phyloP scores from a whole-genome alignment of 2,797 vertebrate genomes.

The Cyclura pinguis region DNA sequence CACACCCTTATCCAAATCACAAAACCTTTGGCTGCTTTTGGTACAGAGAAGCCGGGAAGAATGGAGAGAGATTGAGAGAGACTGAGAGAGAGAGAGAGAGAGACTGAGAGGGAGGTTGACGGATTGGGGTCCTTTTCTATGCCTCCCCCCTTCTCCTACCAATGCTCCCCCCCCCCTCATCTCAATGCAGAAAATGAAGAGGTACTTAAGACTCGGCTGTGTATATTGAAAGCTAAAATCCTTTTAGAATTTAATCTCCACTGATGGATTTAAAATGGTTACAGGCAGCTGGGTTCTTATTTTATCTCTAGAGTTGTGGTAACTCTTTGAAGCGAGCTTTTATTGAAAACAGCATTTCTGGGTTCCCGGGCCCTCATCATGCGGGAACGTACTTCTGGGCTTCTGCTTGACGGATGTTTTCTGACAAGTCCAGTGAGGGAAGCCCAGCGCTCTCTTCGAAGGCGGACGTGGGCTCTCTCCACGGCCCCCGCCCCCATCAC shows the following conservation, averaged over 20 bases:
- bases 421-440: not conserved
- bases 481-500: too few species aligned
- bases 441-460: not conserved
- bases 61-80: not conserved
- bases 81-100: too few species aligned
- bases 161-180: constrained; percentile 13
- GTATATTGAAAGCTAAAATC: constrained; percentile 74
- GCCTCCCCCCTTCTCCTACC: constrained; percentile 31
- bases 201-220: constrained; percentile 72
- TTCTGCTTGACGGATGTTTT: not conserved
- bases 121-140: constrained; percentile 63
- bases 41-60: not conserved
- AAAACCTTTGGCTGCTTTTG: not conserved
- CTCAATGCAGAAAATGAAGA: constrained; percentile 72
- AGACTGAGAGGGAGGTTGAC: constrained; percentile 37
- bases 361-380: not conserved
- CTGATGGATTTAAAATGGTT: constrained; percentile 73
- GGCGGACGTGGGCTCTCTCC: not conserved
- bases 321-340: constrained; percentile 59
- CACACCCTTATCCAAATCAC: not conserved
- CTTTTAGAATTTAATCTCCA: constrained; percentile 75
- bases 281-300: constrained; percentile 66
- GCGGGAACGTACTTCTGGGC: rapidly evolving
- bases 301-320: constrained; percentile 35
- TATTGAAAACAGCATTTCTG: constrained; percentile 52